Percentiles rank a stretch among this genome's conserved stretches.
Conservation (phyloP, 2,113 vertebrate species). For the Lophius piscatorius region DNA sequence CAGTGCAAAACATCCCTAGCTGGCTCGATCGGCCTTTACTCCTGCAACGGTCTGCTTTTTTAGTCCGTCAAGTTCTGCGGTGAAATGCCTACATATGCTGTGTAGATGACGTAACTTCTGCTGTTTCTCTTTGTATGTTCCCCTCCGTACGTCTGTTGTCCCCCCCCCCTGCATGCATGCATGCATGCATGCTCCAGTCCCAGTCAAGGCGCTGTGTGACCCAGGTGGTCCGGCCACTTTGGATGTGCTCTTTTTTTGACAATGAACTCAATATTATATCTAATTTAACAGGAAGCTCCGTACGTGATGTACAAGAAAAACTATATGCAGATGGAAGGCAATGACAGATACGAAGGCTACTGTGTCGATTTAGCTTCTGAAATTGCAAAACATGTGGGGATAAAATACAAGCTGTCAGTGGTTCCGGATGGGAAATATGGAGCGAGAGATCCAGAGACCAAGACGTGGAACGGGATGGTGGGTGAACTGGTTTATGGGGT, state of each 20-base stretch:
- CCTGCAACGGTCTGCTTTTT: conserved; percentile 44
- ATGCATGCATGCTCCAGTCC: conserved; percentile 35
- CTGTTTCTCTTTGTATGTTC: conserved; percentile 35
- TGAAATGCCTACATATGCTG: conserved; percentile 19
- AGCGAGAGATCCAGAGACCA: conserved; percentile 95
- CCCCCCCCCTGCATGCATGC: conserved; percentile 45
- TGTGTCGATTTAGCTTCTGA: conserved; percentile 99
- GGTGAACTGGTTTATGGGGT: conserved; percentile 99
- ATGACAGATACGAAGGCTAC: conserved; percentile 99
- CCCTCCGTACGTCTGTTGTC: conserved; percentile 12
- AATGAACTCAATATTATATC: conserved; percentile 76
- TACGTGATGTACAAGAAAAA: conserved; percentile 99
- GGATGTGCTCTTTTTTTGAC: conserved; percentile 34
- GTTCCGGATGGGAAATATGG: conserved; percentile 97
- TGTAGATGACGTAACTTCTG: conserved; percentile 28
- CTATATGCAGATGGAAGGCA: conserved; percentile 93
- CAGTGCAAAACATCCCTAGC: conserved; percentile 40
- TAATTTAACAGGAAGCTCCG: conserved; percentile 95
- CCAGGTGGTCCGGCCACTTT: conserved; percentile 45
- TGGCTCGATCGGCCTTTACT: conserved; percentile 28
- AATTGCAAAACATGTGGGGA: conserved; percentile 98
- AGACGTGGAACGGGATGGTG: conserved; percentile 99
- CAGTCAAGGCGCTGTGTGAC: conserved; percentile 40
- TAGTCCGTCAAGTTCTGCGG: conserved; percentile 26
- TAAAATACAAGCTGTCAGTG: conserved; percentile 96